Percentiles rank a stretch among this genome's conserved stretches.
These are phyloP conservation scores for Metopolophium dirhodum DNA, from an alignment of 1,140 invertebrate species.

Conservation along the genomic window DNA sequence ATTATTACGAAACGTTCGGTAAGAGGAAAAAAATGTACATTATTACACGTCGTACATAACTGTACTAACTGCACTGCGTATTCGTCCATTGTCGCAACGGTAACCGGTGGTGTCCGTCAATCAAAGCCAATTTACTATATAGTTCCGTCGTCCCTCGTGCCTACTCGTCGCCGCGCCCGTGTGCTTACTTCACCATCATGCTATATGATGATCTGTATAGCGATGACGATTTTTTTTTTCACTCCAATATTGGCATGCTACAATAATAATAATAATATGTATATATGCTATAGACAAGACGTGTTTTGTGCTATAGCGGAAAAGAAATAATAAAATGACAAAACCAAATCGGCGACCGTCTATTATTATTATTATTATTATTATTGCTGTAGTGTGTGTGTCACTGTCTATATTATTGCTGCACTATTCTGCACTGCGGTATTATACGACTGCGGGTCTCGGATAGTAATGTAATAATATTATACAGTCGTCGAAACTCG, in stretches of 20 bases:
- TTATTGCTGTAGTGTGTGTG: neutral
- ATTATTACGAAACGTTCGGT: neutral
- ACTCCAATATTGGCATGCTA: neutral
- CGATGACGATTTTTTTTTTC: constrained; percentile 7
- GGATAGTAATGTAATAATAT: neutral
- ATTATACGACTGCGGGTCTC: neutral
- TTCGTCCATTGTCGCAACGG: constrained; percentile 24
- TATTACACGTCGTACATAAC: neutral
- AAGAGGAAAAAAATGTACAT: neutral
- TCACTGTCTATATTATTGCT: neutral
- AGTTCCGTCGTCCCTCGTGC: constrained; percentile 12
- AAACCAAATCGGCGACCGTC: neutral
- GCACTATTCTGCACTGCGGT: neutral
- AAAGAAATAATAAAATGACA: neutral
- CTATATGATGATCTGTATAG: neutral
- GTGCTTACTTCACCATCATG: neutral
- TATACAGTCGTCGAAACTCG: too few species aligned
- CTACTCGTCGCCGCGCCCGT: neutral
- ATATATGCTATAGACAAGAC: neutral
- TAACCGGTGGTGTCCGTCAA: constrained; percentile 25
- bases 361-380: neutral
- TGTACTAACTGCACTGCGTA: neutral
- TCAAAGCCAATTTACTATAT: constrained; percentile 42
- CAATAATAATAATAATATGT: too few species aligned
- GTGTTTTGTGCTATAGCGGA: neutral